These are phyloP conservation scores for Sebastes oblongus DNA, from an alignment of 2,797 vertebrate genomes.

Conservation along the genomic window DNA sequence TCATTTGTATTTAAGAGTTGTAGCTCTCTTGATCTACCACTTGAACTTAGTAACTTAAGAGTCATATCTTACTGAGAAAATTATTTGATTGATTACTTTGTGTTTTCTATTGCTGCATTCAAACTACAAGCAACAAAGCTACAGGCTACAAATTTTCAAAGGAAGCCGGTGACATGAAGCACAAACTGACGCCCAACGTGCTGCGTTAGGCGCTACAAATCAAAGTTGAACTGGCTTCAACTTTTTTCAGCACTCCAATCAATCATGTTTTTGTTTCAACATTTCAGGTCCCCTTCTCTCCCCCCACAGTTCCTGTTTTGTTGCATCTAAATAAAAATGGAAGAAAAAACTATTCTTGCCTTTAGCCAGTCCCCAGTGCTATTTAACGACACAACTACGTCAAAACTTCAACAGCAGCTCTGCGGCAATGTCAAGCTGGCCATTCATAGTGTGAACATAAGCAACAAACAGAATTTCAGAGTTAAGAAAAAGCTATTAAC, in stretches of 20 bases:
- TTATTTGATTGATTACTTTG: background rate
- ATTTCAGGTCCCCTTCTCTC: background rate
- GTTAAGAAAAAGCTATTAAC: background rate
- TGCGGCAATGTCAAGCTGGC: background rate
- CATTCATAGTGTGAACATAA: background rate
- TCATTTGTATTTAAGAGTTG: background rate
- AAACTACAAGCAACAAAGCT: background rate
- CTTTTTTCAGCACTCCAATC: background rate
- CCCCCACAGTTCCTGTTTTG: background rate
- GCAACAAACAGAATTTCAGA: background rate
- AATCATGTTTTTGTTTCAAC: background rate
- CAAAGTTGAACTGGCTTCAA: background rate
- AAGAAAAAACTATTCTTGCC: background rate
- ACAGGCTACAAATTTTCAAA: background rate
- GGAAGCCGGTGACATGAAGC: background rate
- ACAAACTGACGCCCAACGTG: background rate
- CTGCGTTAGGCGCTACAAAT: background rate
- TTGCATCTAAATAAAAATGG: background rate
- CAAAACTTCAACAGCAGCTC: background rate
- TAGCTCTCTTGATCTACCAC: background rate
- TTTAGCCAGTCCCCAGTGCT: background rate
- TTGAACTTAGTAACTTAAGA: background rate
- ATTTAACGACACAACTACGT: background rate
- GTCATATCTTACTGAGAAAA: too few species aligned
- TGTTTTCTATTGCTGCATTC: background rate